A percentile compares a stretch with the other conserved stretches of the same genome.
phyloP scores from a whole-genome alignment of 2,113 vertebrate species.

The Alosa alosa region DNA sequence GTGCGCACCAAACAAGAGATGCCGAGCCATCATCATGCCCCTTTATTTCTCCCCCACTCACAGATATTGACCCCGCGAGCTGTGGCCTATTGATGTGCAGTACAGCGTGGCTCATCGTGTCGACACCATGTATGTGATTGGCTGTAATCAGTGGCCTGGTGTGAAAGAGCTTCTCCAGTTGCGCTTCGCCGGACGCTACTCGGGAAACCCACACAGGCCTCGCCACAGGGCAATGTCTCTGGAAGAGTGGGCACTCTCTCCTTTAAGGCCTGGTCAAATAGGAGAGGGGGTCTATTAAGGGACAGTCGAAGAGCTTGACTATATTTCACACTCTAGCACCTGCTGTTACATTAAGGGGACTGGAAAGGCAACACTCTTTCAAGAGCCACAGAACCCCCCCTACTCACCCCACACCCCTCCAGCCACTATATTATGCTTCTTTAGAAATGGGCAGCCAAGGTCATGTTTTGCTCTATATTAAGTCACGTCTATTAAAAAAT shows the following conservation, averaged over 20 bases:
- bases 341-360: neutral
- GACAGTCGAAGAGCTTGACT: neutral
- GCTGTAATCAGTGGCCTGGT: slow-evolving; percentile 1
- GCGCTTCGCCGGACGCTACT: neutral
- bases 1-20: neutral
- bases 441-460: neutral
- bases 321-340: slow-evolving; percentile 6
- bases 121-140: slow-evolving; percentile 13
- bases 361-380: neutral
- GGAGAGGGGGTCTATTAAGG: neutral
- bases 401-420: neutral
- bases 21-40: neutral
- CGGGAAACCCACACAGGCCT: neutral
- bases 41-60: neutral
- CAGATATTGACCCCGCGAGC: neutral
- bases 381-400: neutral
- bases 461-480: slow-evolving; percentile 18
- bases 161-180: neutral
- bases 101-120: neutral
- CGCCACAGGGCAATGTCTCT: neutral
- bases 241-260: neutral
- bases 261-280: neutral
- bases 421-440: slow-evolving; percentile 7
- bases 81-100: slow-evolving; percentile 5
- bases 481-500: neutral